Evolutionary conservation across 2,888 invertebrate genomes (phyloP), one percentile per base, ranked within the genome.

Genomic region (Drosophila vallismaia): DNA sequence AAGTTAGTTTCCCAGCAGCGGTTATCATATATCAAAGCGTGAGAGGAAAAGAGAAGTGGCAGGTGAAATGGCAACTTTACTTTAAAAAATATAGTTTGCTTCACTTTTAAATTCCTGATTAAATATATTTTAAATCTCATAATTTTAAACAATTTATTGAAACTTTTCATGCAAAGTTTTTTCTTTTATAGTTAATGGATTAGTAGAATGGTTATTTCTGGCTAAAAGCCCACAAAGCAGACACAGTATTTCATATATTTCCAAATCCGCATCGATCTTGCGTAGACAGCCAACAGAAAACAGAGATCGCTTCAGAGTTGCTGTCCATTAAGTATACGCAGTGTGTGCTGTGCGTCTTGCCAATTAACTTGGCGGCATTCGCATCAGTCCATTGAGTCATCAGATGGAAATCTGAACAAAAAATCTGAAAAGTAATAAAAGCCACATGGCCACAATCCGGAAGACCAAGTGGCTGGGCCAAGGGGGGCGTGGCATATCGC

Each of bases 351-450:
- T 12, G 31, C 57, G 53, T 46, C 46, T 58, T 58, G 51, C 58
- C 69, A 68, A 68, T 69, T 68, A 69, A 59, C 40, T 55, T 62
- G 58, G 42, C 8, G 31, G 33, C 38, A 29, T 12, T 36, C 48
- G 36, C 28, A 51, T 46, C 56, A 33, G 54, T 29, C 68, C 68
- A 73, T 68, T 73, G 68, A 68, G 73, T 73, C 73, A 73, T 72
- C 73, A 73, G 31, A 28, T 33, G 19, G 53, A 40, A 49, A 57
- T 49, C 55, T 33, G 51, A 19, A 28, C 28, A 55, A 56, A 69
- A 46, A 54, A 6, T n/a, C 40, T 40, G 51, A 62, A 49, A 38
- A 51, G 36, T 40, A 49, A 69, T 14, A 33, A 51, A 60, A 53
- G 51, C 51, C 48, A 60, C 53, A 69, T 45, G 53, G 53, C 60